Evolutionary conservation across 2,113 vertebrate species (phyloP).

Genomic region (Leptobrachium leishanense): DNA sequence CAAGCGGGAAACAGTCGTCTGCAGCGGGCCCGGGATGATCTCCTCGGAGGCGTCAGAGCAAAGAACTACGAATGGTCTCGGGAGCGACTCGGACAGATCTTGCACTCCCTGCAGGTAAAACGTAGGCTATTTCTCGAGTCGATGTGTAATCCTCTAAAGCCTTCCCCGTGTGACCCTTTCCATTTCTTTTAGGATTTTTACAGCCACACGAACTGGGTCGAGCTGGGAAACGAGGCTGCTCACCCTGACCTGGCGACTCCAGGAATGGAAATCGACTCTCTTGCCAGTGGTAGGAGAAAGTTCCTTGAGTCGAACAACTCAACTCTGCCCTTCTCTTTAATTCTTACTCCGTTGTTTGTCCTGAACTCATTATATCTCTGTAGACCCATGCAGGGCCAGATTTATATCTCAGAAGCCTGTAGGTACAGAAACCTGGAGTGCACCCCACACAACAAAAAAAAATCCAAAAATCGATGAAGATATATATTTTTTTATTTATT

Average conservation of each 20-base stretch:
- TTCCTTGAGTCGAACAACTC: background rate
- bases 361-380: no score
- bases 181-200: slow-evolving; percentile 78
- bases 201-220: slow-evolving; percentile 89
- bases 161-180: background rate
- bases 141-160: no score
- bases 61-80: slow-evolving; percentile 71
- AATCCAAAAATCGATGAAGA: no score
- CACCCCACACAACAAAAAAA: no score
- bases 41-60: slow-evolving; percentile 60
- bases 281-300: slow-evolving; percentile 71
- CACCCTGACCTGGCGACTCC: slow-evolving; percentile 76
- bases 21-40: slow-evolving; percentile 63
- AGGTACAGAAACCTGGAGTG: no score
- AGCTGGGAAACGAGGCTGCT: slow-evolving; percentile 70
- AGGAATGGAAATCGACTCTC: slow-evolving; percentile 62
- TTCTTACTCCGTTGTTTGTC: no score
- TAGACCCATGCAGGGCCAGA: no score
- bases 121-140: no score
- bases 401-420: no score
- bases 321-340: no score
- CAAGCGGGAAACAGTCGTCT: slow-evolving; percentile 59
- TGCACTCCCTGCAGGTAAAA: slow-evolving; percentile 80
- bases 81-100: slow-evolving; percentile 69
- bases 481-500: no score